Percentiles rank a stretch among this genome's conserved stretches.
Evolutionary conservation across 2,888 invertebrate species (phyloP).

Genomic region (Machimus rusticus): DNA sequence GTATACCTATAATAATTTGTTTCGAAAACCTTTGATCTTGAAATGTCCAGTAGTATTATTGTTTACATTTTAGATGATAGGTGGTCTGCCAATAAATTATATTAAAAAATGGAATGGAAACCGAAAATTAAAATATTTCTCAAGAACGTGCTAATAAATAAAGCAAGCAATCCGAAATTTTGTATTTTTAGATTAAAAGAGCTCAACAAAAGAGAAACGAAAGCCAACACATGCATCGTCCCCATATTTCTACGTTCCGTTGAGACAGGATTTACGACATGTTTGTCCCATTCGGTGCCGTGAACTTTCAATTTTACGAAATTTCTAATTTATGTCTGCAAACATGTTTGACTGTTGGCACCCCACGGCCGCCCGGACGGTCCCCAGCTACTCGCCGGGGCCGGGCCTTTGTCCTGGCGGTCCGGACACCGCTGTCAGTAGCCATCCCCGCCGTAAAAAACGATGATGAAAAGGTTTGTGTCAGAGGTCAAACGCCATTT

Average conservation of each 20-base stretch:
- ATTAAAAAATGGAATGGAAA: too few species aligned
- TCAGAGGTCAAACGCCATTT: constrained; percentile 19
- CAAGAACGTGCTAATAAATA: background rate
- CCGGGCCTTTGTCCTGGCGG: background rate
- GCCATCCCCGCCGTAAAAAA: background rate
- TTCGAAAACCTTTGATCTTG: too few species aligned
- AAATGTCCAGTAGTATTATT: too few species aligned
- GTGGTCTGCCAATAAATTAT: too few species aligned
- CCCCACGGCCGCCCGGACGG: background rate
- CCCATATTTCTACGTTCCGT: background rate
- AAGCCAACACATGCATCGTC: background rate
- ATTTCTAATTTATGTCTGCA: constrained; percentile 16
- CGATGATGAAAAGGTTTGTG: constrained; percentile 28
- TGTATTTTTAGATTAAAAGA: background rate
- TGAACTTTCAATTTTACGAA: constrained; percentile 17
- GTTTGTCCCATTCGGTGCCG: background rate
- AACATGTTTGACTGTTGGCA: constrained; percentile 1
- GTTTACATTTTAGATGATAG: too few species aligned
- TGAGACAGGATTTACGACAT: background rate
- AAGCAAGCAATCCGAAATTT: background rate
- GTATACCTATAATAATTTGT: too few species aligned
- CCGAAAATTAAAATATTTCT: background rate
- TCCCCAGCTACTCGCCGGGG: background rate
- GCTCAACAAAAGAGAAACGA: background rate
- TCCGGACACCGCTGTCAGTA: background rate